Evolutionary conservation across 2,888 invertebrate species (phyloP), one percentile per base, ranked within the genome.

Genomic region (Acanthosepion pharaonis): DNA sequence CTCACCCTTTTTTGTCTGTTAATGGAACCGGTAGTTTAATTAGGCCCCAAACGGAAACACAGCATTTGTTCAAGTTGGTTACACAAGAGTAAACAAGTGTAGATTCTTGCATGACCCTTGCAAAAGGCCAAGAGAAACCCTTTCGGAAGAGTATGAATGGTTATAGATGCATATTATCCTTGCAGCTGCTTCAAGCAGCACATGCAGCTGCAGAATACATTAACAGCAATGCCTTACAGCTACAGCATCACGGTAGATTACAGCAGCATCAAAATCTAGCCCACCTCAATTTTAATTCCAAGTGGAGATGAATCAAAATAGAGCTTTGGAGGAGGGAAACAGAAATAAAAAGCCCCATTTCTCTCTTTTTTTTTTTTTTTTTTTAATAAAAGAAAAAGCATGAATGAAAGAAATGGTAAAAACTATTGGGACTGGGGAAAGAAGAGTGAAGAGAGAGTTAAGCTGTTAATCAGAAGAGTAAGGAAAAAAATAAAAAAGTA

Each of bases 111-210:
- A 93, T 93, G 93, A 93, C 93, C 93, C 48, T 53, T 93, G n/a
- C 93, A 53, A 93, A 93, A 53, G 49, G 93, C 93, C 93, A 48
- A 93, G 49, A 53, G 93, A 93, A 93, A 51, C 51, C 93, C 53
- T 93, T 51, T 49, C n/a, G 51, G 93, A 93, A 93, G n/a, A 93
- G 93, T 49, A 49, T 93, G 93, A 93, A 93, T 93, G 93, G 93
- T 93, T 93, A 93, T 93, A 93, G 93, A 51, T 93, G 93, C 93
- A 93, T 93, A 93, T 93, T 93, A 93, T 93, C 49, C 93, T 93
- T 93, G 93, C 93, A 93, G 93, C 93, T 93, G 93, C 93, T 93
- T 93, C 53, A 93, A 93, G 93, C 93, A 93, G 93, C 93, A 93
- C 51, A 53, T 93, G 93, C 93, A 93, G 93, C 93, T 93, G 93